Evolutionary conservation across 2,888 invertebrate species (phyloP), one percentile per base, ranked within the genome.

Genomic region (Calameuta filiformis): DNA sequence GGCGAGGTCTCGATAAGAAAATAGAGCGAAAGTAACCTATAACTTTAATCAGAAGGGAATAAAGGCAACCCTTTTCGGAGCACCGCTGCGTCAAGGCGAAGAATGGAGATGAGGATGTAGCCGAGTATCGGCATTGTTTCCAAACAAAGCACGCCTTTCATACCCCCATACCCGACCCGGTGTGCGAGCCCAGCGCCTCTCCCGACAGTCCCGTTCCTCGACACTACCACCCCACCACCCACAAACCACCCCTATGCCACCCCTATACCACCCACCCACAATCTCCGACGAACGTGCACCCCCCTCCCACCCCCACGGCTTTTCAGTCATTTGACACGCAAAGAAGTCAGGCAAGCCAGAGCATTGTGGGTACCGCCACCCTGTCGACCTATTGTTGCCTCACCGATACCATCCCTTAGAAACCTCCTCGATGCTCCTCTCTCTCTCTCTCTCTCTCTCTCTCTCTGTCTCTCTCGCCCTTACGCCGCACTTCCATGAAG

Each of bases 31-130:
- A 86, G 85, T 88, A 85, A 86, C 88, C 90, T 88, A 91, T 90
- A 89, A 90, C 89, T 91, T 90, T 90, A 91, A 91, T 91, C 90
- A 90, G 88, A 87, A 86, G 85, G 87, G 89, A 89, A 90, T 89
- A 89, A 89, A 90, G 85, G 87, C 89, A 89, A 89, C 87, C 86
- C 88, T 86, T 88, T 86, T 87, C 85, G 87, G 84, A 83, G 85
- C 86, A 83, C 77, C 80, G 84, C 83, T 83, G 82, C 83, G 84
- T 91, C 91, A 90, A 91, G 89, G 88, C 90, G 90, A 90, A 91
- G 91, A 91, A 91, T 91, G 88, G 90, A 91, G 90, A 91, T 91
- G 91, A 91, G 91, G 91, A 91, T 91, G 91, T 91, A 91, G 91
- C 91, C 87, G 91, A 91, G 91, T 91, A 91, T 91, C 90, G 91